phyloP scores from a whole-genome alignment of 1,140 invertebrate genomes.

The Drosophila quadrilineata region DNA sequence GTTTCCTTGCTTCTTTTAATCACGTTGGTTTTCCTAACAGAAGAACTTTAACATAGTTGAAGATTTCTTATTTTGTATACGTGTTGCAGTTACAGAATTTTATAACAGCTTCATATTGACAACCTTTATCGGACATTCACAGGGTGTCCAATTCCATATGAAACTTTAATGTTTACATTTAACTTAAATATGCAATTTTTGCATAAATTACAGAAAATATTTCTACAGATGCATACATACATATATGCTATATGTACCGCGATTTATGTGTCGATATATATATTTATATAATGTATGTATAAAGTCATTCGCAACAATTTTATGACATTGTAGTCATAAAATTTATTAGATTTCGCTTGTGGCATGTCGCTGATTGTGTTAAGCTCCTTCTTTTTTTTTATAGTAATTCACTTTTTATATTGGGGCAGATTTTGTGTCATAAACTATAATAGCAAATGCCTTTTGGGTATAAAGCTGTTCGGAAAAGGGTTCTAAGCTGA shows the following conservation, averaged over 20 bases:
- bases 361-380: conserved; percentile 39
- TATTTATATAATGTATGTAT: conserved; percentile 8
- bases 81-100: conserved; percentile 67
- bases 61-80: conserved; percentile 12
- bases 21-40: conserved; percentile 34
- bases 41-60: conserved; percentile 3
- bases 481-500: conserved; percentile 11
- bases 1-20: conserved; percentile 55
- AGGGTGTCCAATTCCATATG: conserved; percentile 67
- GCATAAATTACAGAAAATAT: conserved; percentile 73
- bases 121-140: conserved; percentile 65
- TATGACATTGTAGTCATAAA: conserved; percentile 74
- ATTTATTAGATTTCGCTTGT: conserved; percentile 70
- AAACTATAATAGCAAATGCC: conserved; percentile 63
- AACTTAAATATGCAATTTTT: conserved; percentile 73
- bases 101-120: conserved; percentile 42
- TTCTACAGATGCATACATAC: conserved; percentile 19
- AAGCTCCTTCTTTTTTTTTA: conserved; percentile 27
- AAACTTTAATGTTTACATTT: conserved; percentile 76
- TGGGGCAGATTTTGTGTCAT: conserved; percentile 54
- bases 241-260: conserved; percentile 54
- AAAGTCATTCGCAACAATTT: conserved; percentile 37
- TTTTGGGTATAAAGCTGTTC: conserved; percentile 24
- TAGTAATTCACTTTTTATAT: conserved; percentile 62
- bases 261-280: conserved; percentile 55